Evolutionary conservation across 2,888 invertebrate species (phyloP).

Genomic region (Apeira syringaria): DNA sequence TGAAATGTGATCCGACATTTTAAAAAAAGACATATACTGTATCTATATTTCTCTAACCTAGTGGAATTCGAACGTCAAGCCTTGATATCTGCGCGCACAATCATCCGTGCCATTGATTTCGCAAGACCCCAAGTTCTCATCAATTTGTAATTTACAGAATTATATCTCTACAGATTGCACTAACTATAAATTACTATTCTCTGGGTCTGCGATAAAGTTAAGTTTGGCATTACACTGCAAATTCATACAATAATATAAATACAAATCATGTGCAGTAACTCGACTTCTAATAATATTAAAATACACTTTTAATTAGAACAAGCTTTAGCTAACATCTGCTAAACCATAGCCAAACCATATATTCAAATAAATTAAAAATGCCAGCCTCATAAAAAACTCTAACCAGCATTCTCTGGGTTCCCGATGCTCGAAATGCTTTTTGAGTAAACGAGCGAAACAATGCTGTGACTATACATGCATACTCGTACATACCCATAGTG

Average conservation of each 20-base stretch:
- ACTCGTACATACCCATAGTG: too few species aligned
- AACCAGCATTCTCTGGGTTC: too few species aligned
- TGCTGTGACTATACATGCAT: too few species aligned
- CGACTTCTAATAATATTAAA: slow-evolving; percentile 2
- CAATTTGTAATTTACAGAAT: slow-evolving; percentile 43
- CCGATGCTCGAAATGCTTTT: too few species aligned
- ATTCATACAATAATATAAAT: not conserved
- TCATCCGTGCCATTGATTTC: slow-evolving; percentile 30
- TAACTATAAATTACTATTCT: slow-evolving; percentile 30
- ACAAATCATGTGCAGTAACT: slow-evolving; percentile 4
- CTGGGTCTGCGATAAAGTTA: slow-evolving; percentile 29
- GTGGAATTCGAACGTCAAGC: slow-evolving; percentile 15
- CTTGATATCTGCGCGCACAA: slow-evolving; percentile 17
- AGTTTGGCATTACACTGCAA: slow-evolving; percentile 12
- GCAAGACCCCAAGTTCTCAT: slow-evolving; percentile 40
- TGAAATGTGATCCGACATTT: too few species aligned
- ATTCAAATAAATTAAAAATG: too few species aligned
- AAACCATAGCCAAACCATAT: too few species aligned
- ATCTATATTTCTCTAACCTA: not conserved
- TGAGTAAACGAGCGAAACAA: too few species aligned
- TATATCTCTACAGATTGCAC: slow-evolving; percentile 30
- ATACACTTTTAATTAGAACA: too few species aligned
- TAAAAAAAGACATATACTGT: too few species aligned
- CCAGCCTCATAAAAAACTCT: too few species aligned
- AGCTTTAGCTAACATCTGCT: too few species aligned